phyloP scores from a whole-genome alignment of 53 echinoderm and acorn worm species.

The Arbacia lixula region DNA sequence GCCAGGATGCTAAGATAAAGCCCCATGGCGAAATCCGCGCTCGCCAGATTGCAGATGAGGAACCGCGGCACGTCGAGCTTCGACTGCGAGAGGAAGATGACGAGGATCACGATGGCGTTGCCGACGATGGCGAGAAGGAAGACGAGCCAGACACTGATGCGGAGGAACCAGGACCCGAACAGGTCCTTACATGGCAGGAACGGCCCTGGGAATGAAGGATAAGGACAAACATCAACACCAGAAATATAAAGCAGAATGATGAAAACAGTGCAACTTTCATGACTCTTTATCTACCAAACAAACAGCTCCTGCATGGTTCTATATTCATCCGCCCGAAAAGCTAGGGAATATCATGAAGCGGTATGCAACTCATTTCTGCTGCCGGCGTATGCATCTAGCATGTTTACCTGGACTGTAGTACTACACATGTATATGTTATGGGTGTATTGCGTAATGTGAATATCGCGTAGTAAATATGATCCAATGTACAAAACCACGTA shows the following conservation, averaged over 20 bases:
- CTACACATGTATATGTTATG: too few species aligned
- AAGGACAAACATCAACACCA: neutral
- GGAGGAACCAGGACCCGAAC: conserved; percentile 88
- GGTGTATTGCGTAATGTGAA: too few species aligned
- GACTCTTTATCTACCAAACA: neutral
- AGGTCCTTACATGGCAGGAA: conserved; percentile 86
- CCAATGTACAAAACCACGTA: too few species aligned
- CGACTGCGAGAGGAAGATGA: conserved; percentile 80
- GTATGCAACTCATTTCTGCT: too few species aligned
- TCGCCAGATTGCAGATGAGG: conserved; percentile 96
- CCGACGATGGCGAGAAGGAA: conserved; percentile 83
- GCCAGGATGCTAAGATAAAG: conserved; percentile 86
- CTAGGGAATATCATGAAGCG: too few species aligned
- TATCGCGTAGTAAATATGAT: too few species aligned
- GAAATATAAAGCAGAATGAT: neutral
- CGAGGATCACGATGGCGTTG: conserved; percentile 80
- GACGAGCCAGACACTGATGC: conserved; percentile 89
- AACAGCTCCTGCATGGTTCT: too few species aligned
- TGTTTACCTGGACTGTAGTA: too few species aligned
- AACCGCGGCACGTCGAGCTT: conserved; percentile 93
- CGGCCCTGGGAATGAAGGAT: conserved; percentile 75
- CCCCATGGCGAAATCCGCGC: conserved; percentile 91
- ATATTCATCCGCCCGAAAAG: too few species aligned
- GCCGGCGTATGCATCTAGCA: too few species aligned
- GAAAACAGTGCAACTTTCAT: neutral